Evolutionary conservation across 2,888 invertebrate species (phyloP).

Genomic region (Diogma glabrata): DNA sequence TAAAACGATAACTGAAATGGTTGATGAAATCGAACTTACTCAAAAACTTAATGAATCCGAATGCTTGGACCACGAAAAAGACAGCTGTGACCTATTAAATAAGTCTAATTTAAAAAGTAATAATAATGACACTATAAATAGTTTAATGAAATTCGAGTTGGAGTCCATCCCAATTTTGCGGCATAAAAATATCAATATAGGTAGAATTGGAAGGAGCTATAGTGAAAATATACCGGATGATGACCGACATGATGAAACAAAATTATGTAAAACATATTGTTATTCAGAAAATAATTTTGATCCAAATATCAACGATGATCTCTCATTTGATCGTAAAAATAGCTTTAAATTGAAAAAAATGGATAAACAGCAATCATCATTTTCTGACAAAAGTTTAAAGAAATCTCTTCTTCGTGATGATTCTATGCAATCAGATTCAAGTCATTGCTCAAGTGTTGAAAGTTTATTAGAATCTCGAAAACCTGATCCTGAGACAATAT

Average conservation of each 20-base stretch:
- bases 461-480: slow-evolving; percentile 71
- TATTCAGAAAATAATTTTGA: background rate
- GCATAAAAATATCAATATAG: slow-evolving; percentile 14
- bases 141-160: too few species aligned
- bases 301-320: background rate
- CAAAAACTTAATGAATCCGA: too few species aligned
- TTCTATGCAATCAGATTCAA: slow-evolving; percentile 38
- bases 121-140: too few species aligned
- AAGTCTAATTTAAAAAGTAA: too few species aligned
- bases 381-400: slow-evolving; percentile 23
- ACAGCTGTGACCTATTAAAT: too few species aligned
- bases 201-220: slow-evolving; percentile 20
- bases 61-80: too few species aligned
- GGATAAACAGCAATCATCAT: slow-evolving; percentile 11
- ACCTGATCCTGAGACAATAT: slow-evolving; percentile 80
- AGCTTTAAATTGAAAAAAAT: background rate
- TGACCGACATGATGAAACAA: background rate
- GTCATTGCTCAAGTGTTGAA: slow-evolving; percentile 66
- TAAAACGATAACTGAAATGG: too few species aligned
- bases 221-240: slow-evolving; percentile 19
- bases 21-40: too few species aligned
- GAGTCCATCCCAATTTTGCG: too few species aligned
- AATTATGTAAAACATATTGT: background rate
- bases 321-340: background rate
- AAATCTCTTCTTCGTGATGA: slow-evolving; percentile 40